phyloP scores from a whole-genome alignment of 2,797 vertebrate species.

The Natrix natrix region DNA sequence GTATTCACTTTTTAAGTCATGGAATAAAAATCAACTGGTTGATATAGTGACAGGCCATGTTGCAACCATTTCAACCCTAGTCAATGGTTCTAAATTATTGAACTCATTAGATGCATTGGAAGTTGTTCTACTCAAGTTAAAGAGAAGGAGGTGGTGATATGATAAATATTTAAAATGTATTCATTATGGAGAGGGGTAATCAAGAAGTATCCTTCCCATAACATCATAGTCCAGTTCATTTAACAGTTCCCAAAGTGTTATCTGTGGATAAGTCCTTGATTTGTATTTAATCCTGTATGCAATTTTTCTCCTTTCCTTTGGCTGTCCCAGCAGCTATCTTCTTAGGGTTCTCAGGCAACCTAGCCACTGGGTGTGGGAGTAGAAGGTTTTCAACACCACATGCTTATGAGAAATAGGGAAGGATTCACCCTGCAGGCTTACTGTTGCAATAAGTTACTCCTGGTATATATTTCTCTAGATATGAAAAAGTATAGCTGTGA shows the following conservation, averaged over 20 bases:
- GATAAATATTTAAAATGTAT: neutral
- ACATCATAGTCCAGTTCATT: neutral
- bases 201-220: neutral
- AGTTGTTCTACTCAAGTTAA: neutral
- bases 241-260: neutral
- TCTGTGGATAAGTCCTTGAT: neutral
- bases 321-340: neutral
- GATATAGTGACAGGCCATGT: neutral
- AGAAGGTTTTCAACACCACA: neutral
- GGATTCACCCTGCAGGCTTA: neutral
- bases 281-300: neutral
- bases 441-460: neutral
- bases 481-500: neutral
- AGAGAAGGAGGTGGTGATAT: neutral
- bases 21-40: neutral
- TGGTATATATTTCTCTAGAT: neutral
- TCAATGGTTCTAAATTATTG: neutral
- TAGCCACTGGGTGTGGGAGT: neutral
- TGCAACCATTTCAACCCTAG: neutral
- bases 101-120: neutral
- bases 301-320: neutral
- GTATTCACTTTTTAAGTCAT: neutral
- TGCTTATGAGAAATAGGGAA: neutral
- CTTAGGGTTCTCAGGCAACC: neutral
- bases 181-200: neutral